These are phyloP conservation scores for Acropora tenuis DNA, from an alignment of 64 coral and sea anemone species.

Conservation along the genomic window DNA sequence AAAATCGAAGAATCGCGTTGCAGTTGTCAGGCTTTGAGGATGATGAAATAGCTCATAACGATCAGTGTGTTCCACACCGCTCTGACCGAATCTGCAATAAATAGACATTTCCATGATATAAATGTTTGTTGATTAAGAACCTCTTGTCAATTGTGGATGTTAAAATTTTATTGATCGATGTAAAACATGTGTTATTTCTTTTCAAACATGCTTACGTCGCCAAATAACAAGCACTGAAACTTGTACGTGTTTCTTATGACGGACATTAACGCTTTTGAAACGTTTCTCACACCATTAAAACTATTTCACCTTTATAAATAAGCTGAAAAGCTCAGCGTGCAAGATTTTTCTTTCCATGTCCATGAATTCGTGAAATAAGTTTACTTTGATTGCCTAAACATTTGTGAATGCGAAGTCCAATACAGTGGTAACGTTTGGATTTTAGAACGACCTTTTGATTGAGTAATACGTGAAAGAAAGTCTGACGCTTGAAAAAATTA, in stretches of 20 bases:
- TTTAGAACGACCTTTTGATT: no score
- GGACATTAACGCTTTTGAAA: not conserved
- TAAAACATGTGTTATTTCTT: not conserved
- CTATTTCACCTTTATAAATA: no score
- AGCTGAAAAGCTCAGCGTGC: no score
- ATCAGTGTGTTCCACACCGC: not conserved
- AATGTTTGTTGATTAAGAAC: conserved; percentile 18
- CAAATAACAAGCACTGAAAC: not conserved
- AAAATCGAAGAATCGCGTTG: no score
- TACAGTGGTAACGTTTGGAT: no score
- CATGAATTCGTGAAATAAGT: no score
- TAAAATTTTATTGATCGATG: not conserved
- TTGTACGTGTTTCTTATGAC: not conserved
- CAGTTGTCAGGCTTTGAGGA: not conserved
- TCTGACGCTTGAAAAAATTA: no score
- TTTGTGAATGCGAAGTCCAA: no score
- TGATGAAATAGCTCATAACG: not conserved
- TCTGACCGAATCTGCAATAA: conserved; percentile 12
- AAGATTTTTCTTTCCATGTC: no score
- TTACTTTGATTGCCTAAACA: no score
- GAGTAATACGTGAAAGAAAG: no score
- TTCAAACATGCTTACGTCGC: not conserved
- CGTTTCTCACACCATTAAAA: not conserved
- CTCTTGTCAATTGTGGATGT: not conserved
- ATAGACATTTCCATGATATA: conserved; percentile 11